Base-by-base conservation (phyloP, 2,797 vertebrate genomes). In the Danio choprae region DNA sequence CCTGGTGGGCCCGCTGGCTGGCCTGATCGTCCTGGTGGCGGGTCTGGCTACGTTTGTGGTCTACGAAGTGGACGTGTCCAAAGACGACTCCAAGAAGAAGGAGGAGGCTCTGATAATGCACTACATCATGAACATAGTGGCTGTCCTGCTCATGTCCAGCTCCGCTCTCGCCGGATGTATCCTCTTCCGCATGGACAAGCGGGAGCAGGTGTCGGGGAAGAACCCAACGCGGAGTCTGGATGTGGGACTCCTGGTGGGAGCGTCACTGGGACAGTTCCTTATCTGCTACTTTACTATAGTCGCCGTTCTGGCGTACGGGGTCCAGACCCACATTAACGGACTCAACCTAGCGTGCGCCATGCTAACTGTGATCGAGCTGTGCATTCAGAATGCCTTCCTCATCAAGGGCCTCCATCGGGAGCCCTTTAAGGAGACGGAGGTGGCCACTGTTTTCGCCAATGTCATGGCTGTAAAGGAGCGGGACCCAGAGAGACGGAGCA, bases 141-240 rank as follows among this genome's bases (percentile, higher is more conserved):
- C 94, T 8, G 88, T 96, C 63, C 88, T 89, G 12, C 89, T 97
- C 44, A 98, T 97, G 96, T 95, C 94, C 0, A 48, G 93, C 0
- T 83, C 89, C 83, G 93, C 94, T 63, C 82, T 95, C 0, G 88
- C 92, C 0, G 97, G 97, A 75, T 95, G 93, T 0, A 69, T 89
- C 56, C 86, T 97, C 83, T 97, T 93, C 89, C 94, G 91, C 12
- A 92, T 96, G 58, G 96, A 99, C 85, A 94, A 94, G 79, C 94
- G 96, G 73, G 93, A 95, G 48, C 94, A 95, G 60, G 92, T 96
- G 36, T 91, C 92, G 0, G 95, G 94, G 55, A 98, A 97, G 89
- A 99, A 97, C 90, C 97, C 97, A 44, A 97, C 96, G 0, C 95
- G 96, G 44, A 97, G 90, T 55, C 90, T 99, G 87, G 98, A 99